phyloP scores from a whole-genome alignment of 2,888 invertebrate genomes.

The Laothoe populi region DNA sequence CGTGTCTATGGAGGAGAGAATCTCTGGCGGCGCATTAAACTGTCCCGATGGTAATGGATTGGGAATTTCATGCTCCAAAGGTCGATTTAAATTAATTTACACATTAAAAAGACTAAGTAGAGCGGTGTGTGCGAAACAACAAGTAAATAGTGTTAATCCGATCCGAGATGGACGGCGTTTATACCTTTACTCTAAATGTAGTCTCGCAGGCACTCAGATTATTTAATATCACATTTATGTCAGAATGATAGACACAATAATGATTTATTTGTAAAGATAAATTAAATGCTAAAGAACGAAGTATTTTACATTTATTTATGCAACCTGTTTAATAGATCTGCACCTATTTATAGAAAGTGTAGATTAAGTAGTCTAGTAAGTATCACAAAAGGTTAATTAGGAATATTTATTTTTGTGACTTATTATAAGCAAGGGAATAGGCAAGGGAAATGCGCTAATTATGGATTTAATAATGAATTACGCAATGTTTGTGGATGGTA shows the following conservation, averaged over 20 bases:
- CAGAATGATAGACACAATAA: background rate
- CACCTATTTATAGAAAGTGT: background rate
- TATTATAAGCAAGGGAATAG: too few species aligned
- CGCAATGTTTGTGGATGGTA: background rate
- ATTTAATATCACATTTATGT: background rate
- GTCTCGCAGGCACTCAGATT: constrained; percentile 26
- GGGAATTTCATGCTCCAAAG: constrained; percentile 75
- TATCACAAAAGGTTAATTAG: too few species aligned
- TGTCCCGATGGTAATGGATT: constrained; percentile 74
- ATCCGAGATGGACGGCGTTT: constrained; percentile 52
- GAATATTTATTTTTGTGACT: background rate
- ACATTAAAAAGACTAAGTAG: constrained; percentile 72
- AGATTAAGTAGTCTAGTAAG: too few species aligned
- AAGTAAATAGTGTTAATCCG: constrained; percentile 74
- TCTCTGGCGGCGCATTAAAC: constrained; percentile 65
- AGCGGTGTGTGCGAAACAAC: constrained; percentile 54
- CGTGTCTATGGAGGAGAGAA: constrained; percentile 58
- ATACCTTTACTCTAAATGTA: constrained; percentile 35
- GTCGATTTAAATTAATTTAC: constrained; percentile 80
- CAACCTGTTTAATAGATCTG: background rate
- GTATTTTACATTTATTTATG: background rate
- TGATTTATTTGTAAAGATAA: background rate
- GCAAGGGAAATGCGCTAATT: too few species aligned
- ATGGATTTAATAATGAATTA: background rate
- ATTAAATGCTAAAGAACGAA: background rate